Conservation (phyloP, 2,888 invertebrate species). For the Phortica magna region DNA sequence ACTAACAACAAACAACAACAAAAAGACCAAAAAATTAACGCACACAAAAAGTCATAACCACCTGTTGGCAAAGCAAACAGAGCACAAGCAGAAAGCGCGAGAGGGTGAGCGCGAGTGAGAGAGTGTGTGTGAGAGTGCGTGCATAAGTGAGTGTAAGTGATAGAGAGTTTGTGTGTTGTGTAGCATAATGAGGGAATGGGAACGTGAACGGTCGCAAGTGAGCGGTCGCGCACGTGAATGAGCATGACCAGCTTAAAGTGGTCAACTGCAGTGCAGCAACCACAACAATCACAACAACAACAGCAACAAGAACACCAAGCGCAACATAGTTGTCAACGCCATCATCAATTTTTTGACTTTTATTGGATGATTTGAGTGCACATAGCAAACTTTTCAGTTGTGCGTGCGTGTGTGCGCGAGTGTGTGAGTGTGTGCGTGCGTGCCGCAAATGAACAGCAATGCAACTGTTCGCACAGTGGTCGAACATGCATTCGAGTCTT, state of each 20-base stretch:
- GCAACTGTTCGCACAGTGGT: slow-evolving; percentile 2
- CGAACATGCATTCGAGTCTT: not conserved
- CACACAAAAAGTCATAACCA: no score
- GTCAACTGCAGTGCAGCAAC: not conserved
- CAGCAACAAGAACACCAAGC: slow-evolving; percentile 6
- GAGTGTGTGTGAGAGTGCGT: no score
- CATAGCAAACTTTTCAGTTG: not conserved
- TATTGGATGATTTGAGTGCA: not conserved
- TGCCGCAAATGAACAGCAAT: no score
- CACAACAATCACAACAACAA: not conserved
- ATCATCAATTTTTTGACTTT: slow-evolving; percentile 13
- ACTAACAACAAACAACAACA: no score
- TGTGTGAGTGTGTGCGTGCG: not conserved
- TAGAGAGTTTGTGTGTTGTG: no score
- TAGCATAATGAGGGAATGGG: not conserved
- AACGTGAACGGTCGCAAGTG: not conserved
- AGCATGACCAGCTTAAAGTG: not conserved
- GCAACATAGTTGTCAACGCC: slow-evolving; percentile 14
- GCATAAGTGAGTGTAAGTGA: no score
- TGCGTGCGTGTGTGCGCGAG: not conserved
- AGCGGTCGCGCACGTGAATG: not conserved
- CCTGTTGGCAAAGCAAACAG: no score
- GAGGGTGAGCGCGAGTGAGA: no score
- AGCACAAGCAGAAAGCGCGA: no score
- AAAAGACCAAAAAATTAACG: no score